A percentile compares a stretch with the other conserved stretches of the same genome.
phyloP scores from a whole-genome alignment of 1,140 invertebrate species.

The Nymphalis io region DNA sequence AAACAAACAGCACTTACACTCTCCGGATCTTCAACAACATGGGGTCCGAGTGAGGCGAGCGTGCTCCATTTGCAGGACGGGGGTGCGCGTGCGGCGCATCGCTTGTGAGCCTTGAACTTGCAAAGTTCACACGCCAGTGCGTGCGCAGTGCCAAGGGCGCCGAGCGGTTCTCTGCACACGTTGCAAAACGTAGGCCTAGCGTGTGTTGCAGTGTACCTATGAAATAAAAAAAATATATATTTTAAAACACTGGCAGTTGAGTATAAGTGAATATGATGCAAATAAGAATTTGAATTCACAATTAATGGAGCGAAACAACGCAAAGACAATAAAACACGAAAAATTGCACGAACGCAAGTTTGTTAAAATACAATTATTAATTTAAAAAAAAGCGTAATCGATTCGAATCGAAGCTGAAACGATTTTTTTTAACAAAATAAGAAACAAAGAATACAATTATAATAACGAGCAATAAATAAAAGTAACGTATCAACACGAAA shows the following conservation, averaged over 20 bases:
- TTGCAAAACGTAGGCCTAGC: slow-evolving; percentile 98
- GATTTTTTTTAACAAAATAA: too few relatives aligned
- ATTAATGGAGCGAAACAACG: too few relatives aligned
- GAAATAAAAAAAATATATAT: slow-evolving; percentile 4
- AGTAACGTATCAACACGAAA: too few relatives aligned
- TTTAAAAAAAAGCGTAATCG: too few relatives aligned
- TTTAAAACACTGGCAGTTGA: neutral
- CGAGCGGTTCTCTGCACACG: slow-evolving; percentile 95
- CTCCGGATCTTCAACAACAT: slow-evolving; percentile 96
- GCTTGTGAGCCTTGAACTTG: slow-evolving; percentile 97
- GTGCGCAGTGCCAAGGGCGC: slow-evolving; percentile 93
- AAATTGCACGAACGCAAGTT: too few relatives aligned
- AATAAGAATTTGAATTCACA: too few relatives aligned
- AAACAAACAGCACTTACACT: slow-evolving; percentile 83
- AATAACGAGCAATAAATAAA: too few relatives aligned
- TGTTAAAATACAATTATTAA: too few relatives aligned
- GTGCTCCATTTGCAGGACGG: slow-evolving; percentile 99
- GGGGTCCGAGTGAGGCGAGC: slow-evolving; percentile 93
- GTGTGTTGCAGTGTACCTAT: slow-evolving; percentile 92
- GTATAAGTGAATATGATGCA: too few relatives aligned
- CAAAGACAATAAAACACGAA: too few relatives aligned
- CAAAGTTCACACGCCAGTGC: slow-evolving; percentile 97
- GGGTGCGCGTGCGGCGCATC: slow-evolving; percentile 94
- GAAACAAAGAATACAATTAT: too few relatives aligned
- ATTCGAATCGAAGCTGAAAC: too few relatives aligned